Evolutionary conservation across 1,140 invertebrate species (phyloP).

Genomic region (Sipha flava): DNA sequence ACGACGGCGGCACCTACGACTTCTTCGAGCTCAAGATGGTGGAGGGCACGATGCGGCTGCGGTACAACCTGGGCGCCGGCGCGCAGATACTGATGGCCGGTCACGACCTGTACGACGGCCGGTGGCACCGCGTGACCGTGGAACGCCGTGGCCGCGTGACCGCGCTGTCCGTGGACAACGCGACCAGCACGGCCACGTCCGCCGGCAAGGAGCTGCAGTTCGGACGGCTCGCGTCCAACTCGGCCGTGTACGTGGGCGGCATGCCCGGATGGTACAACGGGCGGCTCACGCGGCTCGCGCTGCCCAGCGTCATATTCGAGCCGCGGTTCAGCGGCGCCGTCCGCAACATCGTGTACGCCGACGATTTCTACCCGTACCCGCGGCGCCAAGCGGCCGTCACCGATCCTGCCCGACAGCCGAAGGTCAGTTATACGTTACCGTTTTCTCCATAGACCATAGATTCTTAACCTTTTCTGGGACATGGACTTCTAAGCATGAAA

Average conservation of each 20-base stretch:
- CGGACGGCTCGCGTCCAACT: slow-evolving; percentile 73
- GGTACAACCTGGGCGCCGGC: slow-evolving; percentile 78
- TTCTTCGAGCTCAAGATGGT: slow-evolving; percentile 93
- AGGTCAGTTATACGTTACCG: neutral
- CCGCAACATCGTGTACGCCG: slow-evolving; percentile 76
- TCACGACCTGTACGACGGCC: slow-evolving; percentile 72
- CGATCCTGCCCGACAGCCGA: slow-evolving; percentile 36
- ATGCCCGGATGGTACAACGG: slow-evolving; percentile 81
- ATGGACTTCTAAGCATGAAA: no score
- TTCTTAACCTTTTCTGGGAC: no score
- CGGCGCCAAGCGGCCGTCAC: slow-evolving; percentile 51
- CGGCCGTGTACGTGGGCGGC: slow-evolving; percentile 84
- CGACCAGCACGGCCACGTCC: slow-evolving; percentile 61
- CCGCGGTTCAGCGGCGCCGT: slow-evolving; percentile 76
- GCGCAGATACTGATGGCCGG: slow-evolving; percentile 81
- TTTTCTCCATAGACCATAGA: no score
- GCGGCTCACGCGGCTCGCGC: slow-evolving; percentile 67
- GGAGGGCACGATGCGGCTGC: slow-evolving; percentile 73
- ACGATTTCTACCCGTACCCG: slow-evolving; percentile 59
- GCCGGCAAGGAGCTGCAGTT: slow-evolving; percentile 78
- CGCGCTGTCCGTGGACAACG: slow-evolving; percentile 69
- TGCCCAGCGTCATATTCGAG: slow-evolving; percentile 85
- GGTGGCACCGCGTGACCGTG: slow-evolving; percentile 82
- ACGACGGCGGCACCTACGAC: slow-evolving; percentile 87
- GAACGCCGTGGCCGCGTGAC: slow-evolving; percentile 66